Evolutionary conservation across 2,888 invertebrate species (phyloP), one percentile per base, ranked within the genome.

Genomic region (Pandemis heparana): DNA sequence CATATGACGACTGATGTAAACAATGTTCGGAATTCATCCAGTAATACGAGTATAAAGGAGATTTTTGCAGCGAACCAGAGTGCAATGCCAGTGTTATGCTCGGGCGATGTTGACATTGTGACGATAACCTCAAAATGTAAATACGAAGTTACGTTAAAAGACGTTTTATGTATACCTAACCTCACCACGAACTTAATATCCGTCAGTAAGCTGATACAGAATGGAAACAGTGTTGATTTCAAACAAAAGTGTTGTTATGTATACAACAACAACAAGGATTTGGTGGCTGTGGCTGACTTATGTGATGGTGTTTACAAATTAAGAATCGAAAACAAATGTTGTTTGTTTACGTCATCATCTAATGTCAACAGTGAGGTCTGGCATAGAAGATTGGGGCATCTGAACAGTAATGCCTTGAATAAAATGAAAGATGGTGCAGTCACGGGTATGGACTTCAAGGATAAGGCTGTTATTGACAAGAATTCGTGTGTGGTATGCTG

Each of bases 351-450:
- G 8, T 8, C 39, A 39, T 6, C 39, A 7, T 39, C 39, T n/a
- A n/a, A n/a, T n/a, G n/a, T n/a, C n/a, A n/a, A n/a, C n/a, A n/a
- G n/a, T n/a, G 39, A 8, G 39, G 38, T 38, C 12, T 79, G 75
- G 76, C 76, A 79, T n/a, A 48, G 74, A 46, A 60, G 76, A 8
- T 48, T 78, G n/a, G 79, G 75, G 0, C 78, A 77, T 46, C 68
- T 77, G 0, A 76, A 77, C 56, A 66, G 68, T 0, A 72, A 53
- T 53, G 64, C 73, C 43, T 51, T 78, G 32, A 70, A 76, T 23
- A 79, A 75, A 48, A 73, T 80, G 75, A 77, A 74, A 43, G 65
- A 75, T 62, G 77, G 78, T 32, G 72, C 76, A 32, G 79, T 75
- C 9, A 66, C 75, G 18, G 80, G 78, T 18, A 51, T 79, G 9